Evolutionary conservation across 2,113 vertebrate genomes (phyloP).

Genomic region (Nothobranchius furzeri): DNA sequence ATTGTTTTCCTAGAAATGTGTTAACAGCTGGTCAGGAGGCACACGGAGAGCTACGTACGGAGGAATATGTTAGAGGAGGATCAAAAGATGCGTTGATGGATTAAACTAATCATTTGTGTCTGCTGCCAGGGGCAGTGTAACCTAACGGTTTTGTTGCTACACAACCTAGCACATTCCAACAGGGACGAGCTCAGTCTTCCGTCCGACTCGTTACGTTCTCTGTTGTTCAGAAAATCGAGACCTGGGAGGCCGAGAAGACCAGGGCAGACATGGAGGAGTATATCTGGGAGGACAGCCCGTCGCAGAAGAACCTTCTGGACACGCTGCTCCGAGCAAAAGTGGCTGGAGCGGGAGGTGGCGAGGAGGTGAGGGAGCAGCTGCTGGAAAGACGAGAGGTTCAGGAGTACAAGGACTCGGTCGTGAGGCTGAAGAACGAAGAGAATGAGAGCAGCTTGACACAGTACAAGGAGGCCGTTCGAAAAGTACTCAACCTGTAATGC

Average conservation of each 20-base stretch:
- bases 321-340: conserved; percentile 78
- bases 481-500: conserved; percentile 75
- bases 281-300: conserved; percentile 87
- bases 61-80: conserved; percentile 66
- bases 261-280: conserved; percentile 93
- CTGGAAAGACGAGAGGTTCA: conserved; percentile 80
- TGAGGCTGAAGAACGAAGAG: conserved; percentile 87
- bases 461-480: conserved; percentile 93
- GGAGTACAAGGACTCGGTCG: conserved; percentile 84
- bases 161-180: not conserved
- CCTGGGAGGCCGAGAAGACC: conserved; percentile 88
- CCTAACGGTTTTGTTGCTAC: not conserved
- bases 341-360: conserved; percentile 61
- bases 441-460: conserved; percentile 78
- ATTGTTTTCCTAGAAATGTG: conserved; percentile 68
- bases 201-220: not conserved
- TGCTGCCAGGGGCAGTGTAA: not conserved
- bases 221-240: conserved; percentile 88
- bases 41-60: conserved; percentile 48
- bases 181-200: no score
- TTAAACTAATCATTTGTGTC: not conserved
- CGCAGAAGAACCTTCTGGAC: conserved; percentile 84
- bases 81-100: conserved; percentile 45
- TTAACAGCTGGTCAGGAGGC: conserved; percentile 35
- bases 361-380: conserved; percentile 77